phyloP scores from a whole-genome alignment of 2,888 invertebrate species.

The Capitulum mitella region DNA sequence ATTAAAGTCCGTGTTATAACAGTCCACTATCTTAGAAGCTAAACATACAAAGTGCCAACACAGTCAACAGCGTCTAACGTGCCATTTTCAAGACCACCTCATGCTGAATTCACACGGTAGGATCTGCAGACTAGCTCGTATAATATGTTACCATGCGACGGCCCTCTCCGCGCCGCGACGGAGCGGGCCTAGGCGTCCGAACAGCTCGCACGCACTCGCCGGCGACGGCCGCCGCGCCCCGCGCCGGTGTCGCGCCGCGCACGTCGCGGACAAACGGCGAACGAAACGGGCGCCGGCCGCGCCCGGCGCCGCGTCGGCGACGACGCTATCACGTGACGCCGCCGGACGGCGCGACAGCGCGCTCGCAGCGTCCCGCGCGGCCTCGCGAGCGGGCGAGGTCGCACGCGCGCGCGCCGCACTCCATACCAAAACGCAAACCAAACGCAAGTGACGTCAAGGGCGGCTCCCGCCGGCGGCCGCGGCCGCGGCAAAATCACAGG shows the following conservation, averaged over 20 bases:
- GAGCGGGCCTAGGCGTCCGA: background rate
- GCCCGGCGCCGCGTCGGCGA: no score
- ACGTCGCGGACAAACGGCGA: no score
- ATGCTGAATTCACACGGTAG: background rate
- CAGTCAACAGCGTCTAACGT: conserved; percentile 5
- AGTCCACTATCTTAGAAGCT: conserved; percentile 9
- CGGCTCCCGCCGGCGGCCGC: background rate
- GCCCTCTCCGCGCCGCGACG: background rate
- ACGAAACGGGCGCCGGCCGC: background rate
- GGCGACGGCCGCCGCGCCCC: background rate
- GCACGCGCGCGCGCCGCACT: background rate
- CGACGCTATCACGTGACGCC: no score
- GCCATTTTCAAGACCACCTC: background rate
- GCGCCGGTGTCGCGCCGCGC: background rate
- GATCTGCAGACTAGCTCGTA: background rate
- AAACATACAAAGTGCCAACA: conserved; percentile 24
- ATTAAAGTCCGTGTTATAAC: conserved; percentile 21
- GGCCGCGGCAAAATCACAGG: background rate
- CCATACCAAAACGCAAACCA: background rate
- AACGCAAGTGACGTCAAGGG: background rate
- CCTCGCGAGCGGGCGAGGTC: no score
- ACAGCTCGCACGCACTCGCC: background rate
- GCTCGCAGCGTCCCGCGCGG: no score
- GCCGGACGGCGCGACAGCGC: no score
- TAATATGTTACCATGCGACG: background rate